These are phyloP conservation scores for Crocallis elinguaria DNA, from an alignment of 2,888 invertebrate genomes.

Conservation along the genomic window DNA sequence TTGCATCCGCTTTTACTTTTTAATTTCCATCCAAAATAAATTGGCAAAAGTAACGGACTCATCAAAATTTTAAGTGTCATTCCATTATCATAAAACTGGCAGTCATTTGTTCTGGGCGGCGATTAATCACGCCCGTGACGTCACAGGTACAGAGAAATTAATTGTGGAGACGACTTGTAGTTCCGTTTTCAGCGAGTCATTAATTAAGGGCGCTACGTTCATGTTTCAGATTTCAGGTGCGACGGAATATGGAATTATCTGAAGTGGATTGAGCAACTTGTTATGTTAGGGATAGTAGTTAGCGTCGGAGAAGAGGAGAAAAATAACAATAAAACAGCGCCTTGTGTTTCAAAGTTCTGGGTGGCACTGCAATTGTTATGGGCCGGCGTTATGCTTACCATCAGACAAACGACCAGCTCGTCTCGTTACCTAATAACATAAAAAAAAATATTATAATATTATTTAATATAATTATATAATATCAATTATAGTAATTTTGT, in stretches of 20 bases:
- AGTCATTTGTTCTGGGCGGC: constrained; percentile 36
- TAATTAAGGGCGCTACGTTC: constrained; percentile 42
- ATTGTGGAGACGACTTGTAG: constrained; percentile 47
- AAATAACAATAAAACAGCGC: too few relatives aligned
- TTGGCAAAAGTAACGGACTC: constrained; percentile 31
- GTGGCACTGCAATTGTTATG: too few relatives aligned
- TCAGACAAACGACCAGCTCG: too few relatives aligned
- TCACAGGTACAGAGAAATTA: constrained; percentile 47
- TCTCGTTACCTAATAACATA: too few relatives aligned
- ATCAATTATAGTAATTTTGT: too few relatives aligned
- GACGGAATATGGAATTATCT: constrained; percentile 22
- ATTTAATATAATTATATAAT: too few relatives aligned
- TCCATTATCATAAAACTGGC: constrained; percentile 44
- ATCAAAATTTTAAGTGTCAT: constrained; percentile 39
- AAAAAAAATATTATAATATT: too few relatives aligned
- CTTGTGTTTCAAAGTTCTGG: too few relatives aligned
- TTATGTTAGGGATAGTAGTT: background rate
- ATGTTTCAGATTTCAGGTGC: constrained; percentile 43
- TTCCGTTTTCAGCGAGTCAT: constrained; percentile 43
- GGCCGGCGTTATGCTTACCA: too few relatives aligned
- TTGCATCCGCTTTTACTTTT: constrained; percentile 2
- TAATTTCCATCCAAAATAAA: constrained; percentile 24
- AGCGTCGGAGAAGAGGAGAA: too few relatives aligned
- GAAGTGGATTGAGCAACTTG: background rate
- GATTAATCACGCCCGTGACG: constrained; percentile 40